Evolutionary conservation across 2,888 invertebrate species (phyloP), one percentile per base, ranked within the genome.

Genomic region (Anaspis maculata): DNA sequence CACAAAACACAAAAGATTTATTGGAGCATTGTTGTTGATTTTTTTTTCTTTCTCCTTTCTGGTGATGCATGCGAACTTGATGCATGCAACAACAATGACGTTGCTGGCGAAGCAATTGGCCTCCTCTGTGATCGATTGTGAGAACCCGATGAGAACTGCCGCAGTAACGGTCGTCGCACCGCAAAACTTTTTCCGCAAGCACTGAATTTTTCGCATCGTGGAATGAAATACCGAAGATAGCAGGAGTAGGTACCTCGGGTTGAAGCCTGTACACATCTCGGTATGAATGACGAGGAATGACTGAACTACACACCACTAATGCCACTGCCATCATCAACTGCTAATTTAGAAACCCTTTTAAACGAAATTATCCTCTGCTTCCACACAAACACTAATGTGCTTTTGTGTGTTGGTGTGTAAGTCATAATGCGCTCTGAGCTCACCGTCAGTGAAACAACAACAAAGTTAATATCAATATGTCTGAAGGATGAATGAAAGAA

Each of bases 321-420:
- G 58, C 54, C 51, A 57, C 54, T 57, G 59, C 58, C 60, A 62
- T 64, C 62, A 64, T 64, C 62, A 64, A 62, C 62, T 61, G 62
- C 62, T 64, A 63, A 64, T 63, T 63, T 63, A 61, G 61, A 61
- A 57, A 62, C 62, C 64, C 62, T 62, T 64, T 62, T 61, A 62
- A 63, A 63, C 61, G 61, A 64, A n/a, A 63, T 63, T 62, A 60
- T 61, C 57, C 59, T 62, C 59, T 54, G 57, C 57, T 56, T n/a
- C n/a, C n/a, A n/a, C n/a, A n/a, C n/a, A n/a, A n/a, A 47, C 60
- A 61, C 62, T 62, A 62, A 62, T 62, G 62, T 53, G 58, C 57
- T 61, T 58, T 59, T 60, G 54, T n/a, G n/a, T 59, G 57, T 58
- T 58, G 56, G 59, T 61, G n/a, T n/a, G 57, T 57, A 49, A 52